Conservation (phyloP, 1,140 invertebrate species). For the Caerostris darwini region DNA sequence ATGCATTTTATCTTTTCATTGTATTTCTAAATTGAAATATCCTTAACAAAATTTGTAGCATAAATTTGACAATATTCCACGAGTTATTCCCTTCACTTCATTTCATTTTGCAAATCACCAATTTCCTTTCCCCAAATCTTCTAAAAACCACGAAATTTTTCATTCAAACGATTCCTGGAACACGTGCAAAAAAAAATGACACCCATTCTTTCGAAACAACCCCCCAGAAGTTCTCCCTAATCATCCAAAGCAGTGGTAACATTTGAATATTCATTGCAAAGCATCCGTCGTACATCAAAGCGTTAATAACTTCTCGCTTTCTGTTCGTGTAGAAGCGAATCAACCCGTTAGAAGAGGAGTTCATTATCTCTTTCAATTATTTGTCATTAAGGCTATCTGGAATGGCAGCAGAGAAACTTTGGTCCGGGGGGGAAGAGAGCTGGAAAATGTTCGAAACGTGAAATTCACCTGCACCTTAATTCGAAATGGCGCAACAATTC, state of each 20-base stretch:
- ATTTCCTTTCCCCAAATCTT: background rate
- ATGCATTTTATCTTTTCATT: no score
- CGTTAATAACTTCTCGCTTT: background rate
- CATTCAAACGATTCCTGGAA: no score
- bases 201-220: no score
- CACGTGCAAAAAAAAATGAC: no score
- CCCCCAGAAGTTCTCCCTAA: no score
- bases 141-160: background rate
- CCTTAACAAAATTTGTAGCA: no score
- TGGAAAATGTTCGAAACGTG: background rate
- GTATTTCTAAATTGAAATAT: no score
- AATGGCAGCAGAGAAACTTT: background rate
- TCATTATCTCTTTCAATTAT: slow-evolving; percentile 43
- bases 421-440: background rate
- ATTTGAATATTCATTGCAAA: no score
- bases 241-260: no score
- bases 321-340: background rate
- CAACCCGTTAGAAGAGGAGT: background rate
- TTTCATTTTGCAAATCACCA: background rate
- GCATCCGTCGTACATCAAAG: background rate
- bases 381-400: slow-evolving; percentile 2
- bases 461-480: background rate
- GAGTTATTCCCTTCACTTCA: background rate
- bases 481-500: no score
- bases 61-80: no score